Evolutionary conservation across 53 echinoderm and acorn worm genomes (phyloP).

Genomic region (Hippasteria phrygiana): DNA sequence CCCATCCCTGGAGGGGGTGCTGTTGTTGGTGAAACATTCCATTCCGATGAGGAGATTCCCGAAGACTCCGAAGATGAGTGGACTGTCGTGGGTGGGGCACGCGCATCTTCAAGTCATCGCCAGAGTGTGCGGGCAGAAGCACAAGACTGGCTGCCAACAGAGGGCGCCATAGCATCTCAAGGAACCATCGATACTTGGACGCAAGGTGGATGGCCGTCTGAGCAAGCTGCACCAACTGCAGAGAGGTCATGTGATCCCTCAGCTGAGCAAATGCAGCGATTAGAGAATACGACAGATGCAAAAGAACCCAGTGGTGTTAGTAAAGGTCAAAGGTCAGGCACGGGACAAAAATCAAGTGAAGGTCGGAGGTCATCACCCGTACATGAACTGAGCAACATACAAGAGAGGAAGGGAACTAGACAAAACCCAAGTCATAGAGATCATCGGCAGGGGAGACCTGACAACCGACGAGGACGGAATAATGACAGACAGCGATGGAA

Average conservation of each 20-base stretch:
- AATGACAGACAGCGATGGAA: conserved; percentile 1
- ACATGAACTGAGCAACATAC: conserved; percentile 38
- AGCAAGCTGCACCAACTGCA: not conserved
- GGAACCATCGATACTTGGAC: not conserved
- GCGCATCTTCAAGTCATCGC: not conserved
- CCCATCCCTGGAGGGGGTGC: not conserved
- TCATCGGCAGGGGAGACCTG: conserved; percentile 5
- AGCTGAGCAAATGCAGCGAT: not conserved
- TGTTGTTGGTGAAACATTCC: not conserved
- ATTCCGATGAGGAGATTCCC: not conserved
- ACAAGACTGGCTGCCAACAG: not conserved
- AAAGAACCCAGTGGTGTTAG: not conserved
- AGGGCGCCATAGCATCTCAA: conserved; percentile 14
- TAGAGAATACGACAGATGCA: not conserved
- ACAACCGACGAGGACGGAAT: conserved; percentile 3
- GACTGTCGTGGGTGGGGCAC: conserved; percentile 32
- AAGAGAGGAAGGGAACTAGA: not conserved
- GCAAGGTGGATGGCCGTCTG: not conserved
- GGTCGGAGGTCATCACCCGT: conserved; percentile 42
- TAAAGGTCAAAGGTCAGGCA: conserved; percentile 5
- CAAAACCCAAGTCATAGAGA: not conserved
- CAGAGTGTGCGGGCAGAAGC: not conserved
- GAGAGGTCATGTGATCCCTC: not conserved
- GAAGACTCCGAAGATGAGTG: conserved; percentile 41
- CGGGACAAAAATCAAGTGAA: conserved; percentile 12